Conservation (phyloP, 1,140 invertebrate genomes). For the Drosophila takahashii region DNA sequence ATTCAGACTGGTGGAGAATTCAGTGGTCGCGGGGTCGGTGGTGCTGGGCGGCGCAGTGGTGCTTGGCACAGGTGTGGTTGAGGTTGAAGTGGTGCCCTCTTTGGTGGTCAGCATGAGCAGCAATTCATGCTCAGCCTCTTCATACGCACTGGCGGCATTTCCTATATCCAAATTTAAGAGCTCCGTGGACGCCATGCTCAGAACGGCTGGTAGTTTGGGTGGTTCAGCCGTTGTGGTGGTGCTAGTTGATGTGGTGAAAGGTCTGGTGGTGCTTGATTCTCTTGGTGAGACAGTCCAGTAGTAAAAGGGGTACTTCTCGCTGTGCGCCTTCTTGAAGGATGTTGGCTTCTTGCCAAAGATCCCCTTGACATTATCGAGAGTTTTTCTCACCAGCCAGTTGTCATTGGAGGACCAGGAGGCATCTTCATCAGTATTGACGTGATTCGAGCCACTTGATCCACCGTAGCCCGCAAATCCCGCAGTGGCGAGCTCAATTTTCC, state of each 20-base stretch:
- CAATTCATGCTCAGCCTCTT: constrained; percentile 28
- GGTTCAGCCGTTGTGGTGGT: neutral
- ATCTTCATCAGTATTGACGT: constrained; percentile 3
- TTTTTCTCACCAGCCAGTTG: constrained; percentile 52
- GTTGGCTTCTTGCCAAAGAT: constrained; percentile 32
- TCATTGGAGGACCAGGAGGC: constrained; percentile 44
- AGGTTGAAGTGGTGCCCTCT: neutral
- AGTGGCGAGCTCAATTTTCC: constrained; percentile 44
- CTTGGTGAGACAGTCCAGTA: neutral
- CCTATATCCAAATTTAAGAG: constrained; percentile 19
- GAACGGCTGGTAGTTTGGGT: neutral
- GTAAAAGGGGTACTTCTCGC: constrained; percentile 16
- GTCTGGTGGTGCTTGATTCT: neutral
- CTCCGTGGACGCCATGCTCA: constrained; percentile 25
- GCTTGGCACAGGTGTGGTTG: constrained; percentile 20
- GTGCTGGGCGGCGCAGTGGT: constrained; percentile 5
- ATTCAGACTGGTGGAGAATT: neutral
- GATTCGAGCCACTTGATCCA: neutral
- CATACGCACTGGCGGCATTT: constrained; percentile 9
- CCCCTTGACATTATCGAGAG: constrained; percentile 39
- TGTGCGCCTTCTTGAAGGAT: constrained; percentile 30
- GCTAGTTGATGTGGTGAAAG: neutral
- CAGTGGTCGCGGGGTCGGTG: constrained; percentile 1
- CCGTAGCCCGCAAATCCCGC: neutral
- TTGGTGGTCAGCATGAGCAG: constrained; percentile 15